Percentiles rank a stretch among this genome's conserved stretches.
Conservation (phyloP, 2,888 invertebrate species). For the Dione vanillae region DNA sequence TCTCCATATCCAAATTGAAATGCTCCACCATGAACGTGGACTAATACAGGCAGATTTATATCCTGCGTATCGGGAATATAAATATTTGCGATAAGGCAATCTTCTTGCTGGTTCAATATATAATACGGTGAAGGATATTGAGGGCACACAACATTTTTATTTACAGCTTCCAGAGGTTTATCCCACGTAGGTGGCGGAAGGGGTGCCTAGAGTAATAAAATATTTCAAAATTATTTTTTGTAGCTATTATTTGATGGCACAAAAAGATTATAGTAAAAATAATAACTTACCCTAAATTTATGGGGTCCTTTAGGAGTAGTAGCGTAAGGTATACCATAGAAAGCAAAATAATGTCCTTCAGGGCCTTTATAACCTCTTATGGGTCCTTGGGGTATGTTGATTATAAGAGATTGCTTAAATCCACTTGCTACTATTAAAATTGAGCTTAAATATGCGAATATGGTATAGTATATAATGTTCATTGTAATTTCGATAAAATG, state of each 20-base stretch:
- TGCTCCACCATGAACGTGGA: conserved; percentile 73
- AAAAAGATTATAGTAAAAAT: background rate
- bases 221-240: background rate
- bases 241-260: no score
- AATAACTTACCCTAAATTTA: conserved; percentile 52
- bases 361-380: conserved; percentile 57
- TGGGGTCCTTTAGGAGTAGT: conserved; percentile 59
- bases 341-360: conserved; percentile 52
- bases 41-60: conserved; percentile 62
- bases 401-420: background rate
- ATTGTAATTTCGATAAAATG: background rate
- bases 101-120: conserved; percentile 42
- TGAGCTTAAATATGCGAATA: background rate
- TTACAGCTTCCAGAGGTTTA: conserved; percentile 53
- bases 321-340: conserved; percentile 65
- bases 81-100: conserved; percentile 53
- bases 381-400: conserved; percentile 52
- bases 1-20: conserved; percentile 64
- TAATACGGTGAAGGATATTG: background rate
- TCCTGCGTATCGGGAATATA: conserved; percentile 52
- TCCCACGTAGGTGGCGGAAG: conserved; percentile 57
- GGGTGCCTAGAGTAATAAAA: conserved; percentile 52
- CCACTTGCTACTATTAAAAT: background rate
- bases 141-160: conserved; percentile 54
- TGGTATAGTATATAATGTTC: background rate